A percentile compares a stretch with the other conserved stretches of the same genome.
Evolutionary conservation across 2,888 invertebrate genomes (phyloP).

Genomic region (Pyrrhosoma nymphula): DNA sequence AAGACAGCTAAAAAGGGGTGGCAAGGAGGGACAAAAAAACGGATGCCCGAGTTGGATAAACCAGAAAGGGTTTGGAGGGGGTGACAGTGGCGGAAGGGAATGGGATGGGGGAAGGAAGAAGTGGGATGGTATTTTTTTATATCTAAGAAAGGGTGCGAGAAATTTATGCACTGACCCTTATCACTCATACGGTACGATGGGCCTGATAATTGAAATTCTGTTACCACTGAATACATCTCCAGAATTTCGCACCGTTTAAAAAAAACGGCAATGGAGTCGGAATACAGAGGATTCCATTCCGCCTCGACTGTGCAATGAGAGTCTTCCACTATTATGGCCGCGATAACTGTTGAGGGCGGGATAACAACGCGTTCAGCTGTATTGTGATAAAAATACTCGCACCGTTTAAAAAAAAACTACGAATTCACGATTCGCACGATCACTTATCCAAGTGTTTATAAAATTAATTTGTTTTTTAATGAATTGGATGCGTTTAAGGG

Average conservation of each 20-base stretch:
- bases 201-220: constrained; percentile 21
- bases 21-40: background rate
- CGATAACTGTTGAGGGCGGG: no score
- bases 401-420: no score
- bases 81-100: background rate
- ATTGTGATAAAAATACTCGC: no score
- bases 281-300: background rate
- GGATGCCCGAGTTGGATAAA: background rate
- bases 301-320: background rate
- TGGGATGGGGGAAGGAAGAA: background rate
- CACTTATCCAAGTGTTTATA: no score
- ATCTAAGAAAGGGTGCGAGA: background rate
- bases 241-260: background rate
- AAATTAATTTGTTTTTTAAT: no score
- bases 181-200: constrained; percentile 36
- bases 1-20: background rate
- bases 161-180: constrained; percentile 36
- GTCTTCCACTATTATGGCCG: no score
- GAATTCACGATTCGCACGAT: no score
- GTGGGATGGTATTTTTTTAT: background rate
- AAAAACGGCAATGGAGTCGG: background rate
- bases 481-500: no score
- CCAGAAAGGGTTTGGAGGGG: background rate
- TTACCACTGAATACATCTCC: background rate
- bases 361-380: no score